These are phyloP conservation scores for Empidonax alnorum DNA, from an alignment of 2,113 vertebrate species.

Conservation along the genomic window DNA sequence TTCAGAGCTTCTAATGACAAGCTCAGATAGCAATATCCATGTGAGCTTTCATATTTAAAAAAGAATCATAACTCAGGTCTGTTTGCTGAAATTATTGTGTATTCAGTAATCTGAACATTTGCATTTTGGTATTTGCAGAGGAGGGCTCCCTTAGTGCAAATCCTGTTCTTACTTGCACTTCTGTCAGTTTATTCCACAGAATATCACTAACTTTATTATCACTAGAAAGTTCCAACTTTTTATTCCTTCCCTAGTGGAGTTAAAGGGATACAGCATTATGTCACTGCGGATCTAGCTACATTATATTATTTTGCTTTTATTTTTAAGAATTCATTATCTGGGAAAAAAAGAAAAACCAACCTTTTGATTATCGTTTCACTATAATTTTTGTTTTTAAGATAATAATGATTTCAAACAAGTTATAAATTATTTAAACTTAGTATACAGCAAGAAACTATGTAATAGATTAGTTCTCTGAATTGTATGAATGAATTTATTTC, in stretches of 20 bases:
- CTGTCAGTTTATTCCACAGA: not conserved
- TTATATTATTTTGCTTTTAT: not conserved
- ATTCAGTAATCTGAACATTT: not conserved
- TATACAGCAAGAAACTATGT: not conserved
- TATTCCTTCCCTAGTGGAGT: not conserved
- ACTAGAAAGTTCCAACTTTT: not conserved
- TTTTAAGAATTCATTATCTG: not conserved
- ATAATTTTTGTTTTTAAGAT: not conserved
- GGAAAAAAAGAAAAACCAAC: not conserved
- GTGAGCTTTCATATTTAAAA: not conserved
- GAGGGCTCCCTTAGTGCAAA: not conserved
- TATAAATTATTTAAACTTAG: not conserved
- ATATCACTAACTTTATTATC: not conserved
- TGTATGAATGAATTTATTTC: not conserved
- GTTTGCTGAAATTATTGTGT: not conserved
- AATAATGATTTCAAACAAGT: not conserved
- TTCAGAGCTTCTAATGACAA: not conserved
- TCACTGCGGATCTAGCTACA: not conserved
- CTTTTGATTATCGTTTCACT: not conserved
- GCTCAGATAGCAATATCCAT: rapidly evolving
- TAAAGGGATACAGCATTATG: not conserved
- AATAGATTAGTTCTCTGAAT: not conserved
- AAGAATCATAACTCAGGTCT: not conserved
- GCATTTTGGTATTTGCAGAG: not conserved
- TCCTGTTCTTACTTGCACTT: not conserved